Percentiles rank a stretch among this genome's conserved stretches.
phyloP scores from a whole-genome alignment of 1,140 invertebrate genomes.

The Brachionus rubens region DNA sequence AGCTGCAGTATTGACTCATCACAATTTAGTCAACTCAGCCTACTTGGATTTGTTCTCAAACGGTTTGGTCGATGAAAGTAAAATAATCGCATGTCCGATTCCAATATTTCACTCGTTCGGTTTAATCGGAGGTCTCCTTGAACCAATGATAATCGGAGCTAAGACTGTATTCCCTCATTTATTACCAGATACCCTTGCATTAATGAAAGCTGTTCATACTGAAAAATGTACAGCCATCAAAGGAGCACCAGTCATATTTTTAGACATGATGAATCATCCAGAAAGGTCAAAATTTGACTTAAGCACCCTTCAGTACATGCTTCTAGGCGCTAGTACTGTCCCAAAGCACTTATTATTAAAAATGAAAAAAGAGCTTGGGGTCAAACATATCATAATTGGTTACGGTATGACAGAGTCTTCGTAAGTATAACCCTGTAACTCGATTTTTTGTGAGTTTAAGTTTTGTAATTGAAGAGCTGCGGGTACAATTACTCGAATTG shows the following conservation, averaged over 20 bases:
- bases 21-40: slow-evolving; percentile 21
- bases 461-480: slow-evolving; percentile 5
- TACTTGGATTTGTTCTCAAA: background rate
- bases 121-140: background rate
- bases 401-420: slow-evolving; percentile 33
- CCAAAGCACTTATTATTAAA: background rate
- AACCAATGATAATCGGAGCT: slow-evolving; percentile 49
- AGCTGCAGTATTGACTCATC: slow-evolving; percentile 26
- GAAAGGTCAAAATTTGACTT: slow-evolving; percentile 11
- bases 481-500: background rate
- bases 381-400: background rate
- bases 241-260: slow-evolving; percentile 52
- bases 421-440: background rate
- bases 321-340: background rate
- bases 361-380: slow-evolving; percentile 1
- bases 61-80: slow-evolving; percentile 16
- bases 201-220: slow-evolving; percentile 19
- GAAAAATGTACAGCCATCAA: slow-evolving; percentile 36
- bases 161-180: slow-evolving; percentile 59
- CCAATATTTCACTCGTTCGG: slow-evolving; percentile 24
- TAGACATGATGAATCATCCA: slow-evolving; percentile 61
- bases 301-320: slow-evolving; percentile 4
- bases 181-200: background rate
- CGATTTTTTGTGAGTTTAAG: background rate
- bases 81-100: slow-evolving; percentile 3